Evolutionary conservation across 2,113 vertebrate genomes (phyloP).

Genomic region (Chloropsis cyanopogon): DNA sequence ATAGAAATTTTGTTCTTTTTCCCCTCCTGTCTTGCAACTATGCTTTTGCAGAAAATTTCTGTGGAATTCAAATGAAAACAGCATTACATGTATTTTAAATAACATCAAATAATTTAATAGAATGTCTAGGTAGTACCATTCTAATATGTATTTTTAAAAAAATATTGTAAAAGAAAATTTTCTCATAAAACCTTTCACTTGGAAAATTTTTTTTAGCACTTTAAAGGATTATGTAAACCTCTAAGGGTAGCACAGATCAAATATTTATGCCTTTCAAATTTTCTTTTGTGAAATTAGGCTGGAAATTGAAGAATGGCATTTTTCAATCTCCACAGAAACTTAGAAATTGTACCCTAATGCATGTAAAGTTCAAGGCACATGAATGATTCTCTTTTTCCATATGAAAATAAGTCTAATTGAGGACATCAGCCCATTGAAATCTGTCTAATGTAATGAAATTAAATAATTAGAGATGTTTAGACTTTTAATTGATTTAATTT

Average conservation of each 20-base stretch:
- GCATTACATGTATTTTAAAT: neutral
- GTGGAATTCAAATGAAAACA: constrained; percentile 3
- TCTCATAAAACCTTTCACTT: neutral
- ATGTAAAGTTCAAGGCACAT: neutral
- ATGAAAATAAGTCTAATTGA: neutral
- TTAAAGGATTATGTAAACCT: neutral
- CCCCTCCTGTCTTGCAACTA: neutral
- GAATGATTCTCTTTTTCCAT: neutral
- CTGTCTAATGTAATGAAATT: neutral
- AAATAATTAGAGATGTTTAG: neutral
- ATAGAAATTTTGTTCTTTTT: neutral
- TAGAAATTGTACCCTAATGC: neutral
- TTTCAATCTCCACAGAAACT: neutral
- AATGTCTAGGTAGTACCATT: neutral
- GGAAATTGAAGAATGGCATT: neutral
- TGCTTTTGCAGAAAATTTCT: neutral
- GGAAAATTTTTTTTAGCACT: neutral
- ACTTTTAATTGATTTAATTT: neutral
- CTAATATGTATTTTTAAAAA: neutral
- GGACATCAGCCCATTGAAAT: neutral
- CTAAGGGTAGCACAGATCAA: neutral
- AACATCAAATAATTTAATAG: neutral
- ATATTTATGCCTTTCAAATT: neutral
- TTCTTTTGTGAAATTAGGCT: neutral
- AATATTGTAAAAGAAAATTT: neutral